phyloP scores from a whole-genome alignment of 2,888 invertebrate species.

The Micropterix aruncella region DNA sequence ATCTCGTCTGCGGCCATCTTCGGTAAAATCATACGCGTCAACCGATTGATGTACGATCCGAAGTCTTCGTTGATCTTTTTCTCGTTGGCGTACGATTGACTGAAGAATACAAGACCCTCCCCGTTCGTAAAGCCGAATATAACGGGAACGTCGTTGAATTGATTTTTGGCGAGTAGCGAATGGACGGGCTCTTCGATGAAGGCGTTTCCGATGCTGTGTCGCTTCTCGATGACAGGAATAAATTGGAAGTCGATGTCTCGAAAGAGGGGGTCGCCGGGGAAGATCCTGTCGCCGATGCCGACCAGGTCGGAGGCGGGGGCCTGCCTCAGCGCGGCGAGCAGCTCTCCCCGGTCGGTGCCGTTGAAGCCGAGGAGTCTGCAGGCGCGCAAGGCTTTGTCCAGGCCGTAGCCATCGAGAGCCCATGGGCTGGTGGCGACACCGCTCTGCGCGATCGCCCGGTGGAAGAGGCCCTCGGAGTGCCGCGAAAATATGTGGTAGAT shows the following conservation, averaged over 20 bases:
- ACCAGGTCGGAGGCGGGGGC: constrained; percentile 19
- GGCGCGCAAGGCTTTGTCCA: constrained; percentile 20
- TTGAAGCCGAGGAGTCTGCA: constrained; percentile 22
- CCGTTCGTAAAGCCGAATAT: constrained; percentile 22
- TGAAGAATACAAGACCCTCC: constrained; percentile 29
- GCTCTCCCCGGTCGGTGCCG: constrained; percentile 17
- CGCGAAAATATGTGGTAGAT: constrained; percentile 27
- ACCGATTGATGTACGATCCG: no score
- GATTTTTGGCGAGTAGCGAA: constrained; percentile 22
- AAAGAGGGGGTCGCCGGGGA: no score
- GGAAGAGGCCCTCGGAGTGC: constrained; percentile 24
- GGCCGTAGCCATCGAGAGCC: constrained; percentile 26
- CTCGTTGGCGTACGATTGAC: no score
- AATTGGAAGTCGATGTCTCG: constrained; percentile 27
- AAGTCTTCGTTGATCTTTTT: no score
- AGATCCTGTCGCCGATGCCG: constrained; percentile 19
- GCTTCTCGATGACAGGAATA: constrained; percentile 25
- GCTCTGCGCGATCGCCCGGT: constrained; percentile 28
- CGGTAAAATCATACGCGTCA: no score
- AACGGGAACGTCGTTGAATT: constrained; percentile 26
- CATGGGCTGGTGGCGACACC: constrained; percentile 26
- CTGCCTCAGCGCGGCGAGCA: constrained; percentile 19
- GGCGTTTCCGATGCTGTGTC: constrained; percentile 18
- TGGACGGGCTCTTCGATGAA: constrained; percentile 29
- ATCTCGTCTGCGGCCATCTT: no score